Evolutionary conservation across 1,140 invertebrate species (phyloP).

Genomic region (Ceratitis capitata): DNA sequence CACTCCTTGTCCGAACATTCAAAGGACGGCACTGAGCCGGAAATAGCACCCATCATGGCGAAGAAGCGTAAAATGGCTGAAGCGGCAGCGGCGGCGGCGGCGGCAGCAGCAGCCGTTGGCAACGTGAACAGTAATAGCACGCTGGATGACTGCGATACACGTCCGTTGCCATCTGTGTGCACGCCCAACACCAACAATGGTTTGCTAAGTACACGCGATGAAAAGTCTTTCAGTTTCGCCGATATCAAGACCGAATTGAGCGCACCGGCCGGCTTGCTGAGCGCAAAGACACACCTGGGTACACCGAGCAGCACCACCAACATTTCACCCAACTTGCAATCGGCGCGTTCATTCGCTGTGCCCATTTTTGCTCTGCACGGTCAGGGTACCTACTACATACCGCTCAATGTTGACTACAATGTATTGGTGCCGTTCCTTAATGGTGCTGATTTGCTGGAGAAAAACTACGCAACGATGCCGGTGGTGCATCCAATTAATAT

Average conservation of each 20-base stretch:
- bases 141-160: conserved; percentile 29
- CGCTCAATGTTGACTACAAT: conserved; percentile 84
- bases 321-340: conserved; percentile 45
- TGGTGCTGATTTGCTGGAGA: conserved; percentile 69
- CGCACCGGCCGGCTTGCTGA: not conserved
- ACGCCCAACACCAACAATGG: not conserved
- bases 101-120: conserved; percentile 35
- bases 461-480: conserved; percentile 67
- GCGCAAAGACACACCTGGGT: conserved; percentile 41
- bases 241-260: conserved; percentile 59
- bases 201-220: conserved; percentile 43
- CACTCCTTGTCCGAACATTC: conserved; percentile 61
- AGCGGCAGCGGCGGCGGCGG: conserved; percentile 48
- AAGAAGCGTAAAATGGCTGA: conserved; percentile 61
- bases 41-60: conserved; percentile 61
- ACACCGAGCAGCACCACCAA: conserved; percentile 60
- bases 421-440: conserved; percentile 77
- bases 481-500: conserved; percentile 90
- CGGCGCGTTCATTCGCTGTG: conserved; percentile 66
- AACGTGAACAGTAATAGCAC: not conserved
- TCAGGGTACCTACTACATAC: conserved; percentile 90
- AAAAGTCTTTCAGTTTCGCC: conserved; percentile 53
- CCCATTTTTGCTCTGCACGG: conserved; percentile 86
- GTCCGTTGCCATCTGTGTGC: not conserved
- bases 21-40: conserved; percentile 61